Evolutionary conservation across 1,140 invertebrate genomes (phyloP), one percentile per base, ranked within the genome.

Genomic region (Euborellia annulipes): DNA sequence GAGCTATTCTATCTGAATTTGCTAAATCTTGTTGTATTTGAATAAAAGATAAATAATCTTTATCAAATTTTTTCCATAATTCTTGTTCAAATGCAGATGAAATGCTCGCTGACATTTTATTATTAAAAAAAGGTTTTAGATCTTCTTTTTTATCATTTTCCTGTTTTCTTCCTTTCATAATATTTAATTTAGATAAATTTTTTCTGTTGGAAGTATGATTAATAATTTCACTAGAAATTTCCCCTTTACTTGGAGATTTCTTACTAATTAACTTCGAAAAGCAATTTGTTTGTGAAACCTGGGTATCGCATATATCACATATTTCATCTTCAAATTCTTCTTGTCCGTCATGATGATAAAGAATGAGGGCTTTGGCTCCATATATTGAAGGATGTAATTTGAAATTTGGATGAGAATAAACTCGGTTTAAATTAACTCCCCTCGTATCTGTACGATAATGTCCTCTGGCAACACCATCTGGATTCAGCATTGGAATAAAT

Each of bases 401-500:
- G 3, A 73, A 63, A 23, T 76, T 78, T 16, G 87, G 87, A 58
- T 79, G 75, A 16, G 80, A 64, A 69, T 90, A 92, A 41, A 90
- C 76, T 41, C 87, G 67, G 62, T 92, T 92, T 2, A 96, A 63
- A 68, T 95, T 94, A 38, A 91, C 79, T 3, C 90, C 91, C 45
- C 79, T 70, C 1, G 83, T 83, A 62, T 93, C 88, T 32, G 89
- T 91, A 27, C 89, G 66, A 61, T 93, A 93, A 62, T 90, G 85
- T 3, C 89, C 89, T 41, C 75, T 68, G n/a, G 77, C 76, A 1
- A 93, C 89, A 6, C 90, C 89, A 61, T 95, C 90, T 1, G 90
- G 89, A 66, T 95, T 95, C 39, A 94, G 65, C 71, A 92, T 85
- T 2, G 90, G 89, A 47, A 95, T 81, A 51, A 94, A 64, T 66